A percentile compares a stretch with the other conserved stretches of the same genome.
phyloP scores from a whole-genome alignment of 2,113 vertebrate species.

The Shinisaurus crocodilurus region DNA sequence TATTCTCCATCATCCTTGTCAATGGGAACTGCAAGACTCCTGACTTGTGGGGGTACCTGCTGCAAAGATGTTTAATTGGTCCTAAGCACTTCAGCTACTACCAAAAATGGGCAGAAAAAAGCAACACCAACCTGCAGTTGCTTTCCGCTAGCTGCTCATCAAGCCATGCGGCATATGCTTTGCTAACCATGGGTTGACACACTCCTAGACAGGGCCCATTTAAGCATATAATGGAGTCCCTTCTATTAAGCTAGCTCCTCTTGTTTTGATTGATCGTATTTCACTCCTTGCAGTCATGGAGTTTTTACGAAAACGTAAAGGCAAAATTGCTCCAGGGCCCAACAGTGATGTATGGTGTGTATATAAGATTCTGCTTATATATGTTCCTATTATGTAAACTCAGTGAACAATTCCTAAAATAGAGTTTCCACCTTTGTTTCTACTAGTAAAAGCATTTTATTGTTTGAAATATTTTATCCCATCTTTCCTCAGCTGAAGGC shows the following conservation, averaged over 20 bases:
- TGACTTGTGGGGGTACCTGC: conserved; percentile 53
- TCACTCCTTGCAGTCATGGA: conserved; percentile 22
- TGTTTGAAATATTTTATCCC: not conserved
- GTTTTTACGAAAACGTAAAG: conserved; percentile 13
- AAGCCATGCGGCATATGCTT: conserved; percentile 38
- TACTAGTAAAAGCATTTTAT: not conserved
- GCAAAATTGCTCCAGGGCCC: not conserved
- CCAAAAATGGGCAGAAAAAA: conserved; percentile 35
- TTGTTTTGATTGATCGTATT: conserved; percentile 42
- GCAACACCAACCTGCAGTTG: conserved; percentile 26
- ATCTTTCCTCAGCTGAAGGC: not conserved
- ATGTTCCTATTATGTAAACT: not conserved
- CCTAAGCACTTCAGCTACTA: conserved; percentile 32
- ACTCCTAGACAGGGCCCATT: conserved; percentile 38
- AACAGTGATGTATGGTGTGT: not conserved
- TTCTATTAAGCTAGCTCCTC: conserved; percentile 49
- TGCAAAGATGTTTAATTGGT: conserved; percentile 42
- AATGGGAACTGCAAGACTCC: conserved; percentile 42
- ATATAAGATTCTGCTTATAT: not conserved
- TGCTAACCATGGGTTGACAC: conserved; percentile 43
- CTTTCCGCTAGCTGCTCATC: conserved; percentile 43
- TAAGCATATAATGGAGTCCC: conserved; percentile 61
- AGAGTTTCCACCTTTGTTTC: not conserved
- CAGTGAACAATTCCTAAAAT: not conserved
- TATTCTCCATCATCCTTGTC: conserved; percentile 14